Conservation (phyloP, 2,888 invertebrate genomes). For the Habroteleia sp. region DNA sequence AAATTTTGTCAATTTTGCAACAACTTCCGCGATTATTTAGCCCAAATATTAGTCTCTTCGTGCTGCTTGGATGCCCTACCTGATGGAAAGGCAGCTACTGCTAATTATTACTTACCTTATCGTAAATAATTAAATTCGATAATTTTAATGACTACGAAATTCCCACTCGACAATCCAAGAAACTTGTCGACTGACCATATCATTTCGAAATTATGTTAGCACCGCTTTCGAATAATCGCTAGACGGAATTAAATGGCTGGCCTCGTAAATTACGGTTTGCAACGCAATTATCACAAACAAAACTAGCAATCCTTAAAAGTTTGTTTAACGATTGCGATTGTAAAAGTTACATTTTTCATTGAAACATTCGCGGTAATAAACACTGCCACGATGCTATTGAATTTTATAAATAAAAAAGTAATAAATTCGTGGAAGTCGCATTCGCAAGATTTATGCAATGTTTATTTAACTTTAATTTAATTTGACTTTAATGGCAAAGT, state of each 20-base stretch:
- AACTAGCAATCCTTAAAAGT: too few species aligned
- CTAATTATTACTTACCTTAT: constrained; percentile 57
- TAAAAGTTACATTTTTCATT: not conserved
- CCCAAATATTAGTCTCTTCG: constrained; percentile 19
- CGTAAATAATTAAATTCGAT: constrained; percentile 45
- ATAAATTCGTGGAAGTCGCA: too few species aligned
- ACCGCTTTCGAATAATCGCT: constrained; percentile 29
- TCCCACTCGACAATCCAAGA: constrained; percentile 25
- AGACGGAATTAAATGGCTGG: constrained; percentile 33
- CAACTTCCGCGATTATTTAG: constrained; percentile 3
- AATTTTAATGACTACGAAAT: constrained; percentile 27
- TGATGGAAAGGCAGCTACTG: constrained; percentile 13
- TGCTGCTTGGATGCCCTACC: constrained; percentile 40
- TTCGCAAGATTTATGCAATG: too few species aligned
- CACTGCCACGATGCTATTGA: too few species aligned
- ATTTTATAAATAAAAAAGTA: too few species aligned
- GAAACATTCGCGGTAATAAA: too few species aligned
- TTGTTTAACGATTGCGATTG: too few species aligned
- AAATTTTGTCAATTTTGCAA: constrained; percentile 7
- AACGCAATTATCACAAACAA: too few species aligned
- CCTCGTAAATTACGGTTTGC: too few species aligned
- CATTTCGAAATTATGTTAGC: constrained; percentile 33
- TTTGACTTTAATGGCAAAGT: too few species aligned
- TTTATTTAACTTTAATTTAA: too few species aligned
- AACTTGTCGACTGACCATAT: constrained; percentile 12